A percentile compares a stretch with the other conserved stretches of the same genome.
Conservation (phyloP, 2,888 invertebrate species). For the Steromphala cineraria region DNA sequence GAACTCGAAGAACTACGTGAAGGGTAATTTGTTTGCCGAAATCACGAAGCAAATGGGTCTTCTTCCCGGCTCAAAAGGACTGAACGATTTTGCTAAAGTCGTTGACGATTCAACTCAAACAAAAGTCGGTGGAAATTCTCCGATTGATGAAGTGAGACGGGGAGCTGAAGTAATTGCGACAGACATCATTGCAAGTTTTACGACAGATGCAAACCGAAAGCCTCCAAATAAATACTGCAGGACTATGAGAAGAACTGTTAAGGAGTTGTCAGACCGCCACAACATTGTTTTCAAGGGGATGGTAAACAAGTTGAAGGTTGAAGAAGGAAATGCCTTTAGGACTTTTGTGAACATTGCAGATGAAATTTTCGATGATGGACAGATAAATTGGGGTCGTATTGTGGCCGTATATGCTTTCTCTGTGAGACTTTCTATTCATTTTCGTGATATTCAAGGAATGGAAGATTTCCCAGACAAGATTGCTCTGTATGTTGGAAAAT, state of each 20-base stretch:
- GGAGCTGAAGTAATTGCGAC: conserved; percentile 63
- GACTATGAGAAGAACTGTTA: conserved; percentile 71
- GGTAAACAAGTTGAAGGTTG: conserved; percentile 67
- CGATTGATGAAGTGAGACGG: conserved; percentile 59
- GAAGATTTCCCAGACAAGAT: conserved; percentile 49
- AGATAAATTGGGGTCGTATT: conserved; percentile 73
- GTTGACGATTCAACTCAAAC: conserved; percentile 60
- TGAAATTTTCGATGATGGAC: conserved; percentile 72
- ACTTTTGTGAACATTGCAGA: conserved; percentile 69
- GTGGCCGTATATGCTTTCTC: conserved; percentile 73
- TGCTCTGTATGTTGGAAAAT: conserved; percentile 69
- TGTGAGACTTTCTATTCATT: conserved; percentile 60
- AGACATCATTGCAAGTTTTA: conserved; percentile 61
- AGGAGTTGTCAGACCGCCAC: conserved; percentile 68
- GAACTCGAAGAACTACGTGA: neutral
- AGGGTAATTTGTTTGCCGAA: conserved; percentile 61
- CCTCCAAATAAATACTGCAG: conserved; percentile 65
- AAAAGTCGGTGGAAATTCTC: conserved; percentile 46
- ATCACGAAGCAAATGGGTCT: conserved; percentile 63
- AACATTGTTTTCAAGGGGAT: conserved; percentile 69
- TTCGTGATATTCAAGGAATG: conserved; percentile 26
- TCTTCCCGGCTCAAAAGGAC: conserved; percentile 58
- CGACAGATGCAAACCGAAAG: conserved; percentile 50
- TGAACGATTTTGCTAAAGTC: conserved; percentile 54
- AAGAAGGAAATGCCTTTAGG: conserved; percentile 58